Conservation (phyloP, 1,140 invertebrate genomes). For the Cotesia vestalis region DNA sequence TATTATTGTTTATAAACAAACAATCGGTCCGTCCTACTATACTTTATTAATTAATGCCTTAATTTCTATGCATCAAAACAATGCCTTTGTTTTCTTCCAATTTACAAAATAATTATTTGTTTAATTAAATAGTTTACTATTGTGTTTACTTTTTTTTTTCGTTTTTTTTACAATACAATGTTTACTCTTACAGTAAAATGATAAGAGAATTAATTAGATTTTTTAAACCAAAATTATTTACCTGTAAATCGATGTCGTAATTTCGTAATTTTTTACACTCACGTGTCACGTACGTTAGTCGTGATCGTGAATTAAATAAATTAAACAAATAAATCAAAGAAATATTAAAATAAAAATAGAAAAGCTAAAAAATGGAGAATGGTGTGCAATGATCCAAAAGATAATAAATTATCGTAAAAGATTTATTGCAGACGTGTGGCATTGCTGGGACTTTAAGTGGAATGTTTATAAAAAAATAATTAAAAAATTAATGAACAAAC, state of each 20-base stretch:
- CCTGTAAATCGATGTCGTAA: conserved; percentile 1
- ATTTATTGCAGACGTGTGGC: conserved; percentile 10
- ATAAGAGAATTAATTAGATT: neutral
- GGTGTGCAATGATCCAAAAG: neutral
- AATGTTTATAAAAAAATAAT: conserved; percentile 22
- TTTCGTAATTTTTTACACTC: conserved; percentile 15
- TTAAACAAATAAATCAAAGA: neutral
- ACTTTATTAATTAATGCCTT: too few relatives aligned
- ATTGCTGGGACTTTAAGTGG: conserved; percentile 37
- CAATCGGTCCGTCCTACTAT: conserved; percentile 15
- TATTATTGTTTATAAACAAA: neutral
- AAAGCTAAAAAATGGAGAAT: neutral
- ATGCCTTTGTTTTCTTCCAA: neutral
- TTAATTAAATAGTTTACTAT: neutral
- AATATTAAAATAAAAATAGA: neutral
- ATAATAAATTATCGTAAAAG: conserved; percentile 14
- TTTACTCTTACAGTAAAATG: too few relatives aligned
- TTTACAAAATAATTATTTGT: neutral
- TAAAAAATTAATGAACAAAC: conserved; percentile 10
- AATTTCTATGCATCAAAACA: neutral
- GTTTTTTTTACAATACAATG: neutral
- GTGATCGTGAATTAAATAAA: neutral
- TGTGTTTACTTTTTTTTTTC: too few relatives aligned
- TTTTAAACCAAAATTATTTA: neutral
- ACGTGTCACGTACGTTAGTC: conserved; percentile 7